Conservation (phyloP, 2,113 vertebrate genomes). For the Gallinago media region DNA sequence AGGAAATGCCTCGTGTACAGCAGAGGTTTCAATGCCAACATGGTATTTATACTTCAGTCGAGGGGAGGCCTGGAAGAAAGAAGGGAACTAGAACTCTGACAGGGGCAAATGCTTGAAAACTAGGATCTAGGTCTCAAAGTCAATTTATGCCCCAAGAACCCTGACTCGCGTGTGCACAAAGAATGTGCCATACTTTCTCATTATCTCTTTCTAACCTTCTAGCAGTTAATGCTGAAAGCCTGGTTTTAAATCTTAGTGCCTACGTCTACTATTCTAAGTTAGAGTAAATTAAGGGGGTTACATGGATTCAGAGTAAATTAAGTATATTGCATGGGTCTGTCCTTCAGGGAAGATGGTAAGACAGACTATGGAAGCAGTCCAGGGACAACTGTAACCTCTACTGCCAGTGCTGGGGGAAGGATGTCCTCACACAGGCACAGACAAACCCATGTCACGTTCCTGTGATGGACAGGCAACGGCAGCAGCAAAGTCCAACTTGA, state of each 20-base stretch:
- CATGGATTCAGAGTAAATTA: background rate
- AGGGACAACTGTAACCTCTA: background rate
- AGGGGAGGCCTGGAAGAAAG: background rate
- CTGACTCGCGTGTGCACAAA: background rate
- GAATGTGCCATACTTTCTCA: background rate
- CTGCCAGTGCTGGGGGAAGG: background rate
- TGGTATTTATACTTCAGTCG: background rate
- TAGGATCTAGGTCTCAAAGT: background rate
- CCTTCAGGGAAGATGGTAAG: background rate
- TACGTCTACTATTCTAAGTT: background rate
- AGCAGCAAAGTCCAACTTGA: background rate
- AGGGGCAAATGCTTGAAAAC: background rate
- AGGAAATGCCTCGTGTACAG: background rate
- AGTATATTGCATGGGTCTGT: background rate
- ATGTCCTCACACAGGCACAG: background rate
- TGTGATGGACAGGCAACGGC: fast-evolving
- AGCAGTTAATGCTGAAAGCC: background rate
- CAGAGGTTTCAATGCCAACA: background rate
- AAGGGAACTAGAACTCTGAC: background rate
- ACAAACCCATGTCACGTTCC: background rate
- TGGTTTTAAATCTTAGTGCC: background rate
- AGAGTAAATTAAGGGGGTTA: background rate
- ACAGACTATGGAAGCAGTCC: background rate
- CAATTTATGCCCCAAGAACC: background rate
- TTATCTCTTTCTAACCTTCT: background rate